Evolutionary conservation across 2,113 vertebrate genomes (phyloP), one percentile per base, ranked within the genome.

Genomic region (Deroptyus accipitrinus): DNA sequence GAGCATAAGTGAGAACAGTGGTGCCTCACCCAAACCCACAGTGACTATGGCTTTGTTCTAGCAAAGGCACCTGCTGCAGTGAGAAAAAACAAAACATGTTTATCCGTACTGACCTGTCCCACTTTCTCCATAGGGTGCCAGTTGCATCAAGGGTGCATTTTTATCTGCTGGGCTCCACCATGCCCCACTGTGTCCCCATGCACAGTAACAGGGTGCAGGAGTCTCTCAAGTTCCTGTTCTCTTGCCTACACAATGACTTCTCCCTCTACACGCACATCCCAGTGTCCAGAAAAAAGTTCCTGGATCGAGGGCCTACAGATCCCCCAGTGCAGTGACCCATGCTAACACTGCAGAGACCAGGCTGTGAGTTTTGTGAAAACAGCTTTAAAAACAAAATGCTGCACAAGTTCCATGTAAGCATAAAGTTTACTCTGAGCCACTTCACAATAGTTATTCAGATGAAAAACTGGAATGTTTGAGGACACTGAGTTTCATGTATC

Each of bases 241-340:
- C 27, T 24, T n/a, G 55, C 49, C 44, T 13, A 20, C 11, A 6
- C 16, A 1, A 18, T 8, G 44, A 18, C 17, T 14, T n/a, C 39
- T 30, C 51, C 44, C 17, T 48, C 31, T 19, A 22, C 28, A 15
- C 9, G 5, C 20, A 13, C 33, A 42, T 31, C 27, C n/a, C 18
- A 30, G 55, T 33, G 14, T 24, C 5, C 8, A 49, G n/a, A 10
- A 20, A 28, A 46, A 35, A n/a, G 14, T 3, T 6, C 25, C 27
- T 25, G 42, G 33, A 61, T 16, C 0, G 0, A 31, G n/a, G 37
- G 30, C 17, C 41, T 61, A 25, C 13, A 7, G 66, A 35, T 14
- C 42, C 9, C 28, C 13, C 31, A 2, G 2, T 19, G 55, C 31
- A 10, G 48, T 11, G 48, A 17, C 31, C 10, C 3, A 0, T 2